These are phyloP conservation scores for Vulpes ferrilata DNA, from an alignment of 2,113 vertebrate species.

Conservation along the genomic window DNA sequence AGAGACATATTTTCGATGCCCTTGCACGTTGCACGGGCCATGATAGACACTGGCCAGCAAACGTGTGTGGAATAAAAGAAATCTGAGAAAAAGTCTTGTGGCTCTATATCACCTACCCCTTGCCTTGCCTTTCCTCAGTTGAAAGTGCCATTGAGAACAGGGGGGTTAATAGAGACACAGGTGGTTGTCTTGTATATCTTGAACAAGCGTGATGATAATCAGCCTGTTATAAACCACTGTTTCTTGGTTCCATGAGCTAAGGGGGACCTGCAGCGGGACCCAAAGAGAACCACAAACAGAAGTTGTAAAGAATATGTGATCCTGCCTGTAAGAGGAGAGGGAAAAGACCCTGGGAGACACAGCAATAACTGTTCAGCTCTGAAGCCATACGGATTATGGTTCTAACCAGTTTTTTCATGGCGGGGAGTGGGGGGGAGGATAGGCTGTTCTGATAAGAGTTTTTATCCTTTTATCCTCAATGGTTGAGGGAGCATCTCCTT, in stretches of 20 bases:
- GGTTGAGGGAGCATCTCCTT: slow-evolving; percentile 18
- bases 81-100: slow-evolving; percentile 9
- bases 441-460: not conserved
- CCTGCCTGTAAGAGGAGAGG: not conserved
- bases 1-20: not conserved
- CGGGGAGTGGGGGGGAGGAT: not conserved
- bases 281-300: not conserved
- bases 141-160: not conserved
- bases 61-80: not conserved
- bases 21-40: not conserved
- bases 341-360: not conserved
- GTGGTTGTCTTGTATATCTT: not conserved
- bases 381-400: not conserved
- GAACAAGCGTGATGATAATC: not conserved
- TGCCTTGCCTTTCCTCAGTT: not conserved
- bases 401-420: not conserved
- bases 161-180: not conserved
- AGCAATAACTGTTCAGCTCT: not conserved
- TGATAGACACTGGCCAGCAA: not conserved
- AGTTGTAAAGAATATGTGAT: not conserved
- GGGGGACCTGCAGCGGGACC: not conserved
- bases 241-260: slow-evolving; percentile 57
- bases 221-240: not conserved
- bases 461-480: not conserved
- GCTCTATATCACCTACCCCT: not conserved